Percentiles rank a stretch among this genome's conserved stretches.
Conservation (phyloP, 2,888 invertebrate species). For the Drosophila meridiana region DNA sequence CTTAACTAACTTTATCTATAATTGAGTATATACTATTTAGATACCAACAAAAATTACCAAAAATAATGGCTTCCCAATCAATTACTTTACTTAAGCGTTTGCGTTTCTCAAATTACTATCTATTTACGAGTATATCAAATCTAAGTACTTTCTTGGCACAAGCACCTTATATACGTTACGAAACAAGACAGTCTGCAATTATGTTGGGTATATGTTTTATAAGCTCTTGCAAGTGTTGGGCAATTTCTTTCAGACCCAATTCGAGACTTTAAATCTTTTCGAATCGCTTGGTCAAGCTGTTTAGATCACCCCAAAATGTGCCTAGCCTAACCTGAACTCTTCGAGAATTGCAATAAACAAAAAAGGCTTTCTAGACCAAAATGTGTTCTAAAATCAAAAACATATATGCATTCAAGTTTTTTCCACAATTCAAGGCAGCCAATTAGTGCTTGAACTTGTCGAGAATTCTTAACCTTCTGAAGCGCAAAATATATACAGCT, state of each 20-base stretch:
- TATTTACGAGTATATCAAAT: conserved; percentile 39
- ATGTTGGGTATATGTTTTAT: conserved; percentile 28
- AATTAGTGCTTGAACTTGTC: neutral
- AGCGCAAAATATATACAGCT: neutral
- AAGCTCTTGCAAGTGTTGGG: conserved; percentile 35
- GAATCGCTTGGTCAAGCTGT: neutral
- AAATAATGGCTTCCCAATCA: conserved; percentile 65
- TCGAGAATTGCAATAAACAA: neutral
- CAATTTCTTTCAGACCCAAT: neutral
- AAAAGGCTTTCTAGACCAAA: conserved; percentile 5
- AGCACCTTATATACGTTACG: conserved; percentile 45
- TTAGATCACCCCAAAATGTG: conserved; percentile 6
- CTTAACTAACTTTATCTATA: conserved; percentile 54
- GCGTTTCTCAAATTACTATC: conserved; percentile 41
- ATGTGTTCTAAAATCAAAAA: conserved; percentile 7
- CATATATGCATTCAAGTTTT: neutral
- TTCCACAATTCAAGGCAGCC: neutral
- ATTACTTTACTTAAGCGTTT: conserved; percentile 62
- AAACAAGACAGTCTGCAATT: conserved; percentile 25
- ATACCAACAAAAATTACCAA: conserved; percentile 24
- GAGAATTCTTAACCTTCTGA: neutral
- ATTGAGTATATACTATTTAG: conserved; percentile 61
- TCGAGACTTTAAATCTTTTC: neutral
- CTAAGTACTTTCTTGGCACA: conserved; percentile 48
- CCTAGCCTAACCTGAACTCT: neutral